Percentiles rank a stretch among this genome's conserved stretches.
These are phyloP conservation scores for Dryococelus australis DNA, from an alignment of 2,888 invertebrate species.

Conservation along the genomic window DNA sequence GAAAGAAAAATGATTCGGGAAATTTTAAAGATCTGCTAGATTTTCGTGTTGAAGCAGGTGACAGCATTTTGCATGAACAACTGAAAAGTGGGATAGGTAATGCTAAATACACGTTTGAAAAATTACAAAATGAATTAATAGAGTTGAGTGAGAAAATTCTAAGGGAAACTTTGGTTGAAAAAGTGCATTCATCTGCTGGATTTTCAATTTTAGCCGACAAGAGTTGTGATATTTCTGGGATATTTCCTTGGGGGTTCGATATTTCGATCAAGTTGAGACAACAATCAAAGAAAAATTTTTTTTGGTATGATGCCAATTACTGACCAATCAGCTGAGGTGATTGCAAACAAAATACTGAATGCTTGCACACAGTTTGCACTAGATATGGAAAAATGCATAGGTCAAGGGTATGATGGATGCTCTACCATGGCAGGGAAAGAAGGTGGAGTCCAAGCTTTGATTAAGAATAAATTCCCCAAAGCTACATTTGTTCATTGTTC, in stretches of 20 bases:
- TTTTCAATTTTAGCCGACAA: conserved; percentile 51
- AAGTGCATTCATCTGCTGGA: conserved; percentile 36
- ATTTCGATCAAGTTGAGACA: conserved; percentile 16
- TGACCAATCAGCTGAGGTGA: conserved; percentile 40
- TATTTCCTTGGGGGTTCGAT: conserved; percentile 49
- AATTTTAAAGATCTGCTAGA: conserved; percentile 31
- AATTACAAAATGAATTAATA: conserved; percentile 47
- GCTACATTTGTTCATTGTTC: conserved; percentile 46
- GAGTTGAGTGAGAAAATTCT: conserved; percentile 47
- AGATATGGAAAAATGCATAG: conserved; percentile 44
- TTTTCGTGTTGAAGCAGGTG: conserved; percentile 28
- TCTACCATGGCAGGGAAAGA: conserved; percentile 49
- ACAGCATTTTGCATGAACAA: not conserved
- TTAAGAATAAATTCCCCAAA: conserved; percentile 22
- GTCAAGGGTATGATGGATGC: conserved; percentile 50
- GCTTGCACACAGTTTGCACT: conserved; percentile 40
- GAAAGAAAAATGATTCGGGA: conserved; percentile 24
- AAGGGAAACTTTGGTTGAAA: conserved; percentile 43
- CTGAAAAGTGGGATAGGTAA: conserved; percentile 2
- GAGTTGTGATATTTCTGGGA: conserved; percentile 50
- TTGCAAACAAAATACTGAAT: conserved; percentile 42
- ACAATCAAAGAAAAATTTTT: conserved; percentile 39
- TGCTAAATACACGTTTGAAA: conserved; percentile 25
- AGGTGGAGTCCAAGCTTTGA: conserved; percentile 45
- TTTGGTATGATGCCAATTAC: conserved; percentile 40